Base-by-base conservation (phyloP, 1,140 invertebrate genomes). In the Apis laboriosa region DNA sequence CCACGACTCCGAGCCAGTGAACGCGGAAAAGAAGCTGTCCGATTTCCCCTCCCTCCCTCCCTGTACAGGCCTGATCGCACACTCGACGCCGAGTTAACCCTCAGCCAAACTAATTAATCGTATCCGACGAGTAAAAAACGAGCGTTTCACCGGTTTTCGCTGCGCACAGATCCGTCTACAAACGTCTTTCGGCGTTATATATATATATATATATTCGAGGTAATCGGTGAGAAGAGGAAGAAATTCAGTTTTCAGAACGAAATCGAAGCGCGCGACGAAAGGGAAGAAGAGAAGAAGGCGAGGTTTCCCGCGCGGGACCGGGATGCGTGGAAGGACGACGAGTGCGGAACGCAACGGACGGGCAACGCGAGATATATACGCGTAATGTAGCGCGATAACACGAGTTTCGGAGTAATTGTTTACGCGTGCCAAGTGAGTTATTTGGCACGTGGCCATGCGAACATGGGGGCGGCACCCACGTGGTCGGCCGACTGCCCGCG, bases 391-490 rank as follows among this genome's bases (percentile, higher is more conserved):
- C 84, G 85, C 80, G 87, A 92, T 90, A 90, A 89, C 86, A 88
- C 81, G 87, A 92, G 84, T 92, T 92, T 89, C 83, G 76, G 88
- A 88, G 88, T 92, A 92, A 92, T 92, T 92, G 91, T 92, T 92
- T 92, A 92, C 90, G 91, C 90, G 91, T 92, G 92, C 92, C 92
- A 92, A 92, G 87, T 89, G 90, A 92, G 90, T 92, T 90, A 92
- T 92, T 92, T 92, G 92, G 92, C 90, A 88, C 85, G 84, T 85
- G 85, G 89, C 92, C 91, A 88, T 24, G 68, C 71, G 77, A 78
- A 83, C 70, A 2, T 34, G 84, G 84, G 73, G 80, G 71, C 68
- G 85, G 85, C 87, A 89, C 84, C 90, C 90, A 91, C 90, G 90
- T 91, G 90, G 84, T 89, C 89, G 86, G 75, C 81, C 84, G 80